These are phyloP conservation scores for Crenichthys baileyi DNA, from an alignment of 2,797 vertebrate genomes.

Conservation along the genomic window DNA sequence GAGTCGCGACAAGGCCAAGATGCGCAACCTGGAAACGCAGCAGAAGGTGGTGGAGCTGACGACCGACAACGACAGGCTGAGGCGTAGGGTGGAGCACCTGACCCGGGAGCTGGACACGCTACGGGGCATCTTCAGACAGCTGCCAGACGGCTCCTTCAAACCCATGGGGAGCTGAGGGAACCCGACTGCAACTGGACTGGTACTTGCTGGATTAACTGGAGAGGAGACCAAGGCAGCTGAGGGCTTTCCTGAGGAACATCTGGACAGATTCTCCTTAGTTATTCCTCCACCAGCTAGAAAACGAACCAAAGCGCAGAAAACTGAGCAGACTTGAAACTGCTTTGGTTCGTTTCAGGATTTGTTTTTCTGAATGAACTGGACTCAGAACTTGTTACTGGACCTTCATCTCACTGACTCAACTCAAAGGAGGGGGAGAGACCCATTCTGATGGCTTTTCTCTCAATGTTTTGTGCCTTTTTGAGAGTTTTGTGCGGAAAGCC, in stretches of 20 bases:
- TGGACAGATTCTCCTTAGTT: not conserved
- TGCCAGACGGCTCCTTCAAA: constrained; percentile 93
- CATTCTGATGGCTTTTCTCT: not conserved
- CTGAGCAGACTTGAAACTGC: not conserved
- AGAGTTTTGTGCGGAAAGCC: constrained; percentile 48
- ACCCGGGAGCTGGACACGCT: constrained; percentile 94
- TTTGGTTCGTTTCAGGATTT: not conserved
- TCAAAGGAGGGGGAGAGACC: not conserved
- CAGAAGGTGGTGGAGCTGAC: constrained; percentile 95
- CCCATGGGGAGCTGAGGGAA: constrained; percentile 88
- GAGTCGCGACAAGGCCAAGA: constrained; percentile 97
- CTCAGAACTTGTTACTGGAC: not conserved
- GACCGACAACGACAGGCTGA: constrained; percentile 92
- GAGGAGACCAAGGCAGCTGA: too few relatives aligned
- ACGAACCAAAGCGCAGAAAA: not conserved
- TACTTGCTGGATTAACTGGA: not conserved
- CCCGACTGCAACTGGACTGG: not conserved
- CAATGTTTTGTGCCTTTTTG: constrained; percentile 70
- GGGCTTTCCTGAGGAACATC: not conserved
- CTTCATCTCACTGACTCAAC: not conserved
- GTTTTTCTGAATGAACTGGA: constrained; percentile 16
- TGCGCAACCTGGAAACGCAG: constrained; percentile 97
- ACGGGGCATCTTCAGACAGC: constrained; percentile 95
- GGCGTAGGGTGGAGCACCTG: constrained; percentile 95
- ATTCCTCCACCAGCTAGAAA: constrained; percentile 1